Evolutionary conservation across 2,113 vertebrate genomes (phyloP), one percentile per base, ranked within the genome.

Genomic region (Talpa occidentalis): DNA sequence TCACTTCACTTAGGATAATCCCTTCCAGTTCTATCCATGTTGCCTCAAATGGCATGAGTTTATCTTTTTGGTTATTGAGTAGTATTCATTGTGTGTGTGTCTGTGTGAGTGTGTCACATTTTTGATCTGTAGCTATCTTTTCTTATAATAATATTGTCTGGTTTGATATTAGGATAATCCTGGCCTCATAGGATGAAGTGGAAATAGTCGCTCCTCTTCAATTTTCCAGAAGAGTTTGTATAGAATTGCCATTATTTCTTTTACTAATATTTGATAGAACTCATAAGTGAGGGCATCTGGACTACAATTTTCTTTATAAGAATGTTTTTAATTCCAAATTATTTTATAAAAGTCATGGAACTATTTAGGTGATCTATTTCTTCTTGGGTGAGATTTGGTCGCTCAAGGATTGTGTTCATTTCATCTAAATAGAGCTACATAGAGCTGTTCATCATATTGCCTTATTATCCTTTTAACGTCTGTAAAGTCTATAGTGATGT

Each of bases 281-380:
- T 95, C 62, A 88, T 54, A 72, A 83, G 14, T 28, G 30, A 82
- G 86, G 44, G 15, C 70, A 60, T 11, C 40, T 49, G 69, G 30
- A 14, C 52, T 91, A 28, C 9, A 16, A 6, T 74, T 76, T 82
- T 83, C 28, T 85, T 90, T 66, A 8, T 73, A 26, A 32, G 64
- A 83, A 84, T 47, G 40, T 59, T 90, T 87, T 47, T 66, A 42
- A 79, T 74, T 79, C 59, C 30, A 84, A 83, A 60, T n/a, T n/a
- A n/a, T n/a, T 84, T 88, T 77, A 52, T 17, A 64, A 83, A 54
- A 69, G 74, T 66, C 16, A 22, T 10, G 7, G 32, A 84, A 30
- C 19, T 42, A 73, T 47, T 84, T 56, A 28, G 59, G 24, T 85
- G 73, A 66, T 37, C 21, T 79, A 6, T 79, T 49, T 79, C 56